Conservation (phyloP, 2,888 invertebrate species). For the Drosophila silvestris region DNA sequence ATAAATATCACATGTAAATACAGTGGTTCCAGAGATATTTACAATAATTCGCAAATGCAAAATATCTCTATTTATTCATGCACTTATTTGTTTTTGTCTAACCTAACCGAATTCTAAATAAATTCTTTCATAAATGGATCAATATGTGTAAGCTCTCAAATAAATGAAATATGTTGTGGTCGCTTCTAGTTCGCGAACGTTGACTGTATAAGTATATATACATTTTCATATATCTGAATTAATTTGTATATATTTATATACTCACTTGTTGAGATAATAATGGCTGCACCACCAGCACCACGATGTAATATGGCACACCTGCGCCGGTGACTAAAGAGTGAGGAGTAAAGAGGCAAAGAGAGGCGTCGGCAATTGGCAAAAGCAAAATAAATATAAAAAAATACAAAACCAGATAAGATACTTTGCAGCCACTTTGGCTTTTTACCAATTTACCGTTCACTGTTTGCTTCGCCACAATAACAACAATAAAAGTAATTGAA, state of each 20-base stretch:
- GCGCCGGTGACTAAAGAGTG: conserved; percentile 6
- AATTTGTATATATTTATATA: conserved; percentile 6
- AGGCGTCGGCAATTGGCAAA: conserved; percentile 45
- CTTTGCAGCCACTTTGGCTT: conserved; percentile 34
- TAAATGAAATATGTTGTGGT: background rate
- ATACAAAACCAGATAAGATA: conserved; percentile 69
- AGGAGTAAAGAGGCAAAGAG: background rate
- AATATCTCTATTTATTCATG: background rate
- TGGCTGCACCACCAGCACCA: conserved; percentile 27
- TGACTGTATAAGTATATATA: background rate
- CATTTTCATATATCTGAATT: background rate
- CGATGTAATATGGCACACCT: conserved; percentile 54
- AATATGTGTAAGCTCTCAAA: background rate
- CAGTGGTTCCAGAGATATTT: background rate
- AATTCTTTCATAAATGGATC: background rate
- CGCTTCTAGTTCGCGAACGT: background rate
- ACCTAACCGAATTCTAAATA: background rate
- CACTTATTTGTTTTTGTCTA: background rate
- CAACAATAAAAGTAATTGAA: conserved; percentile 58
- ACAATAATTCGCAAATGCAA: background rate
- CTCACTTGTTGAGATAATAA: conserved; percentile 19
- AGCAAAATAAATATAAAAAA: conserved; percentile 9
- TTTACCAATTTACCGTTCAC: conserved; percentile 30
- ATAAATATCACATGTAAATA: conserved; percentile 4
- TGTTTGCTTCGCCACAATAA: conserved; percentile 23